These are phyloP conservation scores for Disparrhopalites patrizii DNA, from an alignment of 2,888 invertebrate species.

Conservation along the genomic window DNA sequence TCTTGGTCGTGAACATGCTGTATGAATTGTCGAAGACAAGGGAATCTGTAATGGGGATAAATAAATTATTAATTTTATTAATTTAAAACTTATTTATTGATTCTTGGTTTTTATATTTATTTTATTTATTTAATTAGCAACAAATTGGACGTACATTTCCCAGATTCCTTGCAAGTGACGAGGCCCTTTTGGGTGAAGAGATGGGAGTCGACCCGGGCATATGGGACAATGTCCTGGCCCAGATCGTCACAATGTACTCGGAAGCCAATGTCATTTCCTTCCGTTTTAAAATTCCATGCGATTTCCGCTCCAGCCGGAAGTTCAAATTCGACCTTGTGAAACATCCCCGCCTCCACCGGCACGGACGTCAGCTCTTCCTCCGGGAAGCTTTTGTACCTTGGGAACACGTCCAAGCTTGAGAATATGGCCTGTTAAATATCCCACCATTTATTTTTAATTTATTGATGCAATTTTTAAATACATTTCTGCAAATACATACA, in stretches of 20 bases:
- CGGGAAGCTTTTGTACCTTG: conserved; percentile 15
- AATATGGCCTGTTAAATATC: no score
- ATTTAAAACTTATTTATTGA: background rate
- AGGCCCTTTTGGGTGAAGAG: background rate
- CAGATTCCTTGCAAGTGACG: background rate
- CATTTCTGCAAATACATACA: no score
- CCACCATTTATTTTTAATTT: no score
- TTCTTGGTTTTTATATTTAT: background rate
- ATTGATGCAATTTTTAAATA: no score
- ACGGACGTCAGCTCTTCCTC: conserved; percentile 13
- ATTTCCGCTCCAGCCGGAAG: background rate
- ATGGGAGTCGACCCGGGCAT: conserved; percentile 15
- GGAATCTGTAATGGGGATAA: background rate
- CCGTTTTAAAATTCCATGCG: conserved; percentile 9
- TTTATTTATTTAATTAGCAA: background rate
- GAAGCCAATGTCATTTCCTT: conserved; percentile 12
- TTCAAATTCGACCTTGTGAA: background rate
- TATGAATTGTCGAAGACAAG: conserved; percentile 15
- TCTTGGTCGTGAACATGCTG: conserved; percentile 11
- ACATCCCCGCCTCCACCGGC: conserved; percentile 1
- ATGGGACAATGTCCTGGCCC: background rate
- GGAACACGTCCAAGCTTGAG: conserved; percentile 22
- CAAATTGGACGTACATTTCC: background rate
- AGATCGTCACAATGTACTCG: background rate
- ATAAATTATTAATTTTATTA: background rate